A percentile compares a stretch with the other conserved stretches of the same genome.
These are phyloP conservation scores for Drosophila meridionalis DNA, from an alignment of 2,888 invertebrate species.

Conservation along the genomic window DNA sequence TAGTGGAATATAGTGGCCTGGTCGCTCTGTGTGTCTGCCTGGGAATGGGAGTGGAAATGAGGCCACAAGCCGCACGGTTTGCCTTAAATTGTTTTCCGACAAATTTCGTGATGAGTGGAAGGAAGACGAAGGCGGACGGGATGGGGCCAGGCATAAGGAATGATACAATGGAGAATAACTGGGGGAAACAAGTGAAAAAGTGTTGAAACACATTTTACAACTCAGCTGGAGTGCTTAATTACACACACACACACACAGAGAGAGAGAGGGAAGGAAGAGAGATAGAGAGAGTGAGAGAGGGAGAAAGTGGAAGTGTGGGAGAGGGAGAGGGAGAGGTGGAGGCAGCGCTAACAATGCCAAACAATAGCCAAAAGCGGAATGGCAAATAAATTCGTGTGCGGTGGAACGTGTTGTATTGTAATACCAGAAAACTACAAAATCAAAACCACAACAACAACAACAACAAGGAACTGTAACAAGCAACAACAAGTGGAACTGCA, in stretches of 20 bases:
- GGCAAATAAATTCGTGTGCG: slow-evolving; percentile 56
- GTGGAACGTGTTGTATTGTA: slow-evolving; percentile 45
- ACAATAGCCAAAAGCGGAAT: slow-evolving; percentile 48
- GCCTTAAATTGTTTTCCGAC: slow-evolving; percentile 79
- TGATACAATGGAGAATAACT: slow-evolving; percentile 7
- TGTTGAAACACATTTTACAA: slow-evolving; percentile 76
- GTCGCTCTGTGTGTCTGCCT: neutral
- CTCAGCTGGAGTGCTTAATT: slow-evolving; percentile 78
- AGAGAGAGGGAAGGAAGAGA: neutral
- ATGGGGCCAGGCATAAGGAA: neutral
- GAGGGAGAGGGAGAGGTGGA: neutral
- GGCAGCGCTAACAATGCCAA: slow-evolving; percentile 53
- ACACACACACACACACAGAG: slow-evolving; percentile 43
- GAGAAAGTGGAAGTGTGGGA: neutral
- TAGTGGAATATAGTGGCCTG: slow-evolving; percentile 40
- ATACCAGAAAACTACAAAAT: slow-evolving; percentile 63
- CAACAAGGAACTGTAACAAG: neutral
- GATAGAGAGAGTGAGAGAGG: neutral
- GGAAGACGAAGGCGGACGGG: neutral
- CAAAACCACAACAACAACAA: slow-evolving; percentile 64
- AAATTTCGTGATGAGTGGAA: slow-evolving; percentile 60
- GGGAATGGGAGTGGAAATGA: slow-evolving; percentile 1
- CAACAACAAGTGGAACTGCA: slow-evolving; percentile 7
- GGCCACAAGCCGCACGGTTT: slow-evolving; percentile 53
- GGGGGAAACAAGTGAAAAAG: slow-evolving; percentile 15